phyloP scores from a whole-genome alignment of 1,140 invertebrate species.

The Drosophila azteca region DNA sequence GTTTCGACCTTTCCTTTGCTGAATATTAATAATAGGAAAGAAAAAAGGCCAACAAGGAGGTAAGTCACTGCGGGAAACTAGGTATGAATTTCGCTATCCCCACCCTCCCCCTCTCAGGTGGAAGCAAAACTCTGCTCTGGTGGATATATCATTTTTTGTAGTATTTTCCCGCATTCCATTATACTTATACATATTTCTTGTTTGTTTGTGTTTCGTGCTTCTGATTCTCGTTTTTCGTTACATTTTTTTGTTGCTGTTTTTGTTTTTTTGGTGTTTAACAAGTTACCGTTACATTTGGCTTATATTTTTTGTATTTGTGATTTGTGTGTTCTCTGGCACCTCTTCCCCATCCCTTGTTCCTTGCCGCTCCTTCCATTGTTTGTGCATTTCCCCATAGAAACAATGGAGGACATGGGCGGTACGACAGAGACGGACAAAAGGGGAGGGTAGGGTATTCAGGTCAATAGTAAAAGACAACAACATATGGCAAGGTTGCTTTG shows the following conservation, averaged over 20 bases:
- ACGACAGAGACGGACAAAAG: too few species aligned
- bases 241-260: constrained; percentile 7
- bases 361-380: constrained; percentile 15
- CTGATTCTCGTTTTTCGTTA: constrained; percentile 6
- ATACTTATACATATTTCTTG: too few species aligned
- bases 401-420: constrained; percentile 37
- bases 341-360: constrained; percentile 4
- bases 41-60: background rate
- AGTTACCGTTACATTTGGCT: constrained; percentile 61
- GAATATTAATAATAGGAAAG: constrained; percentile 44
- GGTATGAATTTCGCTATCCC: background rate
- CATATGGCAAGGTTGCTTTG: constrained; percentile 78
- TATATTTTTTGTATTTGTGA: constrained; percentile 44
- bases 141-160: constrained; percentile 42
- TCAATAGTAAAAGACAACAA: constrained; percentile 79
- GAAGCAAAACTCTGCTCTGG: constrained; percentile 4
- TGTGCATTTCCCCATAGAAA: constrained; percentile 69
- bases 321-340: constrained; percentile 34
- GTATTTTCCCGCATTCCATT: constrained; percentile 46
- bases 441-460: constrained; percentile 53
- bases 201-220: background rate
- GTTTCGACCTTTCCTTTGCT: constrained; percentile 18
- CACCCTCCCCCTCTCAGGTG: constrained; percentile 16
- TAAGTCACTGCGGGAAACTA: constrained; percentile 22
- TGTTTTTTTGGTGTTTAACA: constrained; percentile 60